Conservation (phyloP, 2,888 invertebrate species). For the Orgyia antiqua region DNA sequence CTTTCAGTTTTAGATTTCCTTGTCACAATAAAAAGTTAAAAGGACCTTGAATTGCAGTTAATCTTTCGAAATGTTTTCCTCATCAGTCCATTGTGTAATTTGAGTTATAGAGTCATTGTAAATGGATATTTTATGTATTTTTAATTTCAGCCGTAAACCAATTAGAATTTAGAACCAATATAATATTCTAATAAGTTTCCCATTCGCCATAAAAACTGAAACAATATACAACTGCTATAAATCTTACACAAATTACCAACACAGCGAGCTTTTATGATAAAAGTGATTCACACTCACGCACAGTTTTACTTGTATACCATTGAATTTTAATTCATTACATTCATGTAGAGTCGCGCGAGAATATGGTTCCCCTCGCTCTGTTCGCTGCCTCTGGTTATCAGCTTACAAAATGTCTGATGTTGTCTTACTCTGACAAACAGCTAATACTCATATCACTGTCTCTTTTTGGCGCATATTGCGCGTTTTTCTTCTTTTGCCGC, state of each 20-base stretch:
- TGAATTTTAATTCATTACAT: constrained; percentile 76
- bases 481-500: constrained; percentile 77
- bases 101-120: too few species aligned
- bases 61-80: too few species aligned
- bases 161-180: too few species aligned
- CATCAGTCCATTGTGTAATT: too few species aligned
- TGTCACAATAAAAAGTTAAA: too few species aligned
- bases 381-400: constrained; percentile 75
- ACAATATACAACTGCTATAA: constrained; percentile 12
- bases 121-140: too few species aligned
- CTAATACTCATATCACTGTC: constrained; percentile 58
- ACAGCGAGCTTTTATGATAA: constrained; percentile 42
- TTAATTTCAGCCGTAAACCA: too few species aligned
- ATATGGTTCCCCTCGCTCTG: constrained; percentile 74
- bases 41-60: too few species aligned
- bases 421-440: constrained; percentile 54
- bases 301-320: constrained; percentile 53
- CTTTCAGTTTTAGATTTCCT: too few species aligned
- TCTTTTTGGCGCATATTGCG: constrained; percentile 68
- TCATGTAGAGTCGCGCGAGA: constrained; percentile 72
- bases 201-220: constrained; percentile 13
- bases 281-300: constrained; percentile 51
- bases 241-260: constrained; percentile 18
- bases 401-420: constrained; percentile 73
- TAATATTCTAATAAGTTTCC: constrained; percentile 38